Conservation (phyloP, 2,113 vertebrate genomes). For the Vombatus ursinus region DNA sequence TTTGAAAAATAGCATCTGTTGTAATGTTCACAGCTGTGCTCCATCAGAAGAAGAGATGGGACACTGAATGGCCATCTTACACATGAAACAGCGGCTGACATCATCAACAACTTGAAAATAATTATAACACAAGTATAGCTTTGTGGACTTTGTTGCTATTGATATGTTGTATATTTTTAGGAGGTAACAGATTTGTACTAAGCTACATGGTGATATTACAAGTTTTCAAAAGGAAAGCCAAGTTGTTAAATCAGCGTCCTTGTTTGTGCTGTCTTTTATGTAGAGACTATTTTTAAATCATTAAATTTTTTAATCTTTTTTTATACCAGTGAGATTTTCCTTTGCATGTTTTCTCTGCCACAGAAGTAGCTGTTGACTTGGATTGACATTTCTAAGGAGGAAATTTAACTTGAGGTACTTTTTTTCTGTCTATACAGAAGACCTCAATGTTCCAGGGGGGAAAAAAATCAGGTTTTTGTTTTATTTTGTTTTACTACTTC, state of each 20-base stretch:
- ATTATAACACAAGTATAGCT: not conserved
- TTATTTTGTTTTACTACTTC: not conserved
- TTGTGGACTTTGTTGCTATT: conserved; percentile 37
- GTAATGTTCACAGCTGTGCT: not conserved
- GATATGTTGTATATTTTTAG: conserved; percentile 53
- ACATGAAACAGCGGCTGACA: conserved; percentile 3
- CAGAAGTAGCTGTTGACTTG: conserved; percentile 42
- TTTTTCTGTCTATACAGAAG: not conserved
- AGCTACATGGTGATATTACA: conserved; percentile 51
- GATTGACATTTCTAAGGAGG: not conserved
- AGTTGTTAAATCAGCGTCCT: conserved; percentile 60
- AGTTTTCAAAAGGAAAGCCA: conserved; percentile 64
- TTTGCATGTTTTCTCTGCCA: conserved; percentile 45
- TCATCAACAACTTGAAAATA: conserved; percentile 15
- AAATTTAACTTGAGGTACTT: conserved; percentile 14
- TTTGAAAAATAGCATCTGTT: conserved; percentile 41
- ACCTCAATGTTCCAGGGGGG: not conserved
- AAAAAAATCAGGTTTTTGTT: not conserved
- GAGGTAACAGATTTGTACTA: conserved; percentile 53
- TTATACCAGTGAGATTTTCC: conserved; percentile 57
- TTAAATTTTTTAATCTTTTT: conserved; percentile 78
- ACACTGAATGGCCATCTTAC: not conserved
- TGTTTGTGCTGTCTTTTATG: conserved; percentile 65
- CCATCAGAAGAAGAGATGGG: conserved; percentile 30
- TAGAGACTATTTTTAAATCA: conserved; percentile 70